phyloP scores from a whole-genome alignment of 2,797 vertebrate genomes.

The Trichosurus vulpecula region DNA sequence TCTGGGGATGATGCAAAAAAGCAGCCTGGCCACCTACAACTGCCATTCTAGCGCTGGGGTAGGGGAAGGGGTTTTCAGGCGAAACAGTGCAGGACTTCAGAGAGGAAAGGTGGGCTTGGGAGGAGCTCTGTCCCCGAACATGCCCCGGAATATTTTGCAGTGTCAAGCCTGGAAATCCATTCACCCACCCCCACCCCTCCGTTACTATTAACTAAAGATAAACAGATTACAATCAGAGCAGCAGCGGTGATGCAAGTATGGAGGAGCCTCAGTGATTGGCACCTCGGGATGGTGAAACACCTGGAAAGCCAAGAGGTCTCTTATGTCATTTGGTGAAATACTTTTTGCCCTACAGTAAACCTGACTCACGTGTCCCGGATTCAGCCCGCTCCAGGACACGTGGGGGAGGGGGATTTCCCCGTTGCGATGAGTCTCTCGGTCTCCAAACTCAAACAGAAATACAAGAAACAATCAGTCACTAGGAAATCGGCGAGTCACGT shows the following conservation, averaged over 20 bases:
- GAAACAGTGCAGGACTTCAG: not conserved
- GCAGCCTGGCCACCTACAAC: not conserved
- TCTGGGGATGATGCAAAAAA: not conserved
- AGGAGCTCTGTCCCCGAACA: not conserved
- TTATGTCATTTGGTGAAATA: constrained; percentile 69
- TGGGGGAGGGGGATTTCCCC: constrained; percentile 71
- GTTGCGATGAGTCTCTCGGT: constrained; percentile 54
- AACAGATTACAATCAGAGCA: constrained; percentile 44
- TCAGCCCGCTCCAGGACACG: constrained; percentile 68
- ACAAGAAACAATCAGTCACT: constrained; percentile 74
- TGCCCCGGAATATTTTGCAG: constrained; percentile 4
- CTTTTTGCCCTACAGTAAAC: constrained; percentile 25
- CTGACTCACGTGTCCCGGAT: constrained; percentile 51
- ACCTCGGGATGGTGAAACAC: constrained; percentile 67
- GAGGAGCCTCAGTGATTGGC: constrained; percentile 9
- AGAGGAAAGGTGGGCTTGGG: not conserved
- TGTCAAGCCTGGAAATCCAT: constrained; percentile 27
- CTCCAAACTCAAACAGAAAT: constrained; percentile 57
- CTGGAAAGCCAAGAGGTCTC: constrained; percentile 65
- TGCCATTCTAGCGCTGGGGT: not conserved
- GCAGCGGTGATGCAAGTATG: constrained; percentile 73
- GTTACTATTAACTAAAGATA: constrained; percentile 60
- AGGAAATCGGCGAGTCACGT: constrained; percentile 63
- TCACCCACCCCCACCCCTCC: not conserved
- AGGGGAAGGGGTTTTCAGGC: not conserved